Base-by-base conservation (phyloP, 2,797 vertebrate genomes). In the Cygnus olor region DNA sequence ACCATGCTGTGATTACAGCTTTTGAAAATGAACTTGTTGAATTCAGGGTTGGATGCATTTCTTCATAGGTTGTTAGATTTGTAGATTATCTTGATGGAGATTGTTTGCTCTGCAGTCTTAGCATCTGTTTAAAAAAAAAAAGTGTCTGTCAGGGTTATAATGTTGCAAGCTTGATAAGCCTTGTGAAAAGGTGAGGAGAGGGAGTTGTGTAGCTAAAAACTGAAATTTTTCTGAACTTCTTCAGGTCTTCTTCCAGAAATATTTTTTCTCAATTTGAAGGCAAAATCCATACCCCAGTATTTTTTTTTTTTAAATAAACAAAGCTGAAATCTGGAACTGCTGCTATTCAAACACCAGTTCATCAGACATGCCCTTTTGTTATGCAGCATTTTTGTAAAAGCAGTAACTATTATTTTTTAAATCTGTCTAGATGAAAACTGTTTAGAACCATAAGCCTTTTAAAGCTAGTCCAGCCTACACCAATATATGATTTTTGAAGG, bases 1-100 rank as follows among this genome's bases (percentile, higher is more conserved):
- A 53, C 40, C 1, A 2, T 45, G 14, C 8, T 63, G 7, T 17
- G 21, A 13, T 85, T 88, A 53, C 0, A 3, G 28, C 42, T 77
- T 80, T 87, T 77, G 74, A 69, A 82, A 77, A 61, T 34, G 11
- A 25, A 24, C 15, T 70, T 88, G 38, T 4, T 54, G 57, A 61
- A 2, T 21, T 80, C 36, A 27, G 22, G 28, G 20, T 70, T 80
- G 45, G 38, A 18, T 85, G 25, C 14, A 6, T 49, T 69, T 87
- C 69, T 76, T 57, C 3, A 4, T 69, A 36, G 54, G 34, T 81
- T 84, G 25, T 40, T n/a, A 38, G 30, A 32, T 66, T 68, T 16
- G 5, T 68, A 14, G 34, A 3, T n/a, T 88, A 24, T 1, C 18
- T 53, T 54, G 3, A 38, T 60, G 89, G 84, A 74, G 24, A 20